These are phyloP conservation scores for Sthenelais limicola DNA, from an alignment of 2,888 invertebrate species.

Conservation along the genomic window DNA sequence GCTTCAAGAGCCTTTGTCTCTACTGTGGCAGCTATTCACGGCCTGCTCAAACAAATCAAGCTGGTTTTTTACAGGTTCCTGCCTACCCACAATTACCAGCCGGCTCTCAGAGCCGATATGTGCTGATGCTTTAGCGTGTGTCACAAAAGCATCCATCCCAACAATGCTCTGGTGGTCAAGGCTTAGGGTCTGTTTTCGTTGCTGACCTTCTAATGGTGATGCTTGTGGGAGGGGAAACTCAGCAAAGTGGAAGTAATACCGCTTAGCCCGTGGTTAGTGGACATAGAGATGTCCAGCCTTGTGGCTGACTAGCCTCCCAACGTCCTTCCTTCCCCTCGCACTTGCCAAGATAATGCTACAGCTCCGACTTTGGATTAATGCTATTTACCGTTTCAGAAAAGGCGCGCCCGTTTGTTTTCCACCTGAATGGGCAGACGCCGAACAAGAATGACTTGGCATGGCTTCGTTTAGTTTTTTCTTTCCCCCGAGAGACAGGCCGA, in stretches of 20 bases:
- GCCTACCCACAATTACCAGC: constrained; percentile 10
- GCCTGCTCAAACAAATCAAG: background rate
- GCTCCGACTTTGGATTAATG: background rate
- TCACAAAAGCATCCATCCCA: too few species aligned
- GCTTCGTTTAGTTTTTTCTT: background rate
- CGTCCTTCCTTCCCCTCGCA: background rate
- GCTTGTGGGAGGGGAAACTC: constrained; percentile 4
- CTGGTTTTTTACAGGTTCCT: background rate
- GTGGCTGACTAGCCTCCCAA: background rate
- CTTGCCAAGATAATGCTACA: background rate
- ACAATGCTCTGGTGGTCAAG: background rate
- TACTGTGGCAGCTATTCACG: constrained; percentile 17
- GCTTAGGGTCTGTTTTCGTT: background rate
- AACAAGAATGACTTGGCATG: background rate
- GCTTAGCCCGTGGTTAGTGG: background rate
- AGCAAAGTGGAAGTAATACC: constrained; percentile 7
- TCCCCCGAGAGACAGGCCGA: background rate
- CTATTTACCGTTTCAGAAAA: constrained; percentile 14
- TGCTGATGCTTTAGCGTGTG: too few species aligned
- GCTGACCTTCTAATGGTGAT: background rate
- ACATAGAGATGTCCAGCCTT: constrained; percentile 17
- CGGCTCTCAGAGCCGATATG: too few species aligned
- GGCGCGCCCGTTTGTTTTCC: background rate
- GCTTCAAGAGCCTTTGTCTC: constrained; percentile 25
- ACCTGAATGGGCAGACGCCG: background rate